Conservation (phyloP, 2,113 vertebrate species). For the Psittacula cyanocephala region DNA sequence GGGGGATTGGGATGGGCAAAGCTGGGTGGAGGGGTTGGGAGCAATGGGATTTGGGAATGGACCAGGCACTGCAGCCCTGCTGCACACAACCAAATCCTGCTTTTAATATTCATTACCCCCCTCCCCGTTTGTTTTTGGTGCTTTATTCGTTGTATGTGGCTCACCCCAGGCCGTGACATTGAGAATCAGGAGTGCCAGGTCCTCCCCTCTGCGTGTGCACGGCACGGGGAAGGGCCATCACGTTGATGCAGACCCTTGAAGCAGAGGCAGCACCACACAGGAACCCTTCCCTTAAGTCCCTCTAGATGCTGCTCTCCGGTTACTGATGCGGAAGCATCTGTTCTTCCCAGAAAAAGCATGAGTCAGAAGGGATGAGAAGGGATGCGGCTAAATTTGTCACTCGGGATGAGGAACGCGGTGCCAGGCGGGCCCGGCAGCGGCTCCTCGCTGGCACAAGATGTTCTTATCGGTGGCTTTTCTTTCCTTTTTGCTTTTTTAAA, state of each 20-base stretch:
- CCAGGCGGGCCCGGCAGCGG: neutral
- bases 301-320: slow-evolving; percentile 50
- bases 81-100: neutral
- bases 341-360: slow-evolving; percentile 16
- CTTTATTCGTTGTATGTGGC: neutral
- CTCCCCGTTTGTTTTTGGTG: neutral
- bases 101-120: neutral
- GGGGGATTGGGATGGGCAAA: neutral
- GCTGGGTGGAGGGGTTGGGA: neutral
- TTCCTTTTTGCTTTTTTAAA: neutral
- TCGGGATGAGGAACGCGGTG: neutral
- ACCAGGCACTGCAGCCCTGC: neutral
- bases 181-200: neutral
- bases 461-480: neutral
- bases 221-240: neutral
- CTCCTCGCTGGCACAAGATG: neutral
- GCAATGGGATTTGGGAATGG: neutral
- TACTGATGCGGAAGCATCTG: slow-evolving; percentile 12
- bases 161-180: neutral
- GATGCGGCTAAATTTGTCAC: slow-evolving; percentile 18
- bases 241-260: neutral
- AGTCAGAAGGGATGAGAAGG: slow-evolving; percentile 34
- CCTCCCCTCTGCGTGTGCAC: neutral
- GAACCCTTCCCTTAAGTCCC: neutral
- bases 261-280: neutral